Percentiles rank a stretch among this genome's conserved stretches.
These are phyloP conservation scores for Yponomeuta plumbellus DNA, from an alignment of 2,888 invertebrate species.

Conservation along the genomic window DNA sequence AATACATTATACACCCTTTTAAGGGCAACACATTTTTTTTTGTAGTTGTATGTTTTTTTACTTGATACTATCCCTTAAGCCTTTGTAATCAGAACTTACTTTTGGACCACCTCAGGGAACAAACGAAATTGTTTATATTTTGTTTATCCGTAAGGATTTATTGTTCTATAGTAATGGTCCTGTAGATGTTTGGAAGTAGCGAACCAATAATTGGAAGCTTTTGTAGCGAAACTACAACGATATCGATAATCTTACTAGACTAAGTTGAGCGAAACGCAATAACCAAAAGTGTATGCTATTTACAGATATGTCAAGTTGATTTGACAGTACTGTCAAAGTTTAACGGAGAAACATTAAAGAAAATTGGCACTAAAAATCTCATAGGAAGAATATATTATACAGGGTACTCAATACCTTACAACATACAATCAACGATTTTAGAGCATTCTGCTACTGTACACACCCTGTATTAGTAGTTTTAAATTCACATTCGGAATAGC, in stretches of 20 bases:
- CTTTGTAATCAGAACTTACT: too few species aligned
- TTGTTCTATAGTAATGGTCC: too few species aligned
- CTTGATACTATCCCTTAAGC: too few species aligned
- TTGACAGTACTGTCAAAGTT: neutral
- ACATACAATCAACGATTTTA: neutral
- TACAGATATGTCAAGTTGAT: neutral
- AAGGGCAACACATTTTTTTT: too few species aligned
- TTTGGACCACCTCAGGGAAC: too few species aligned
- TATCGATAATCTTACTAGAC: neutral
- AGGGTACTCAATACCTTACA: neutral
- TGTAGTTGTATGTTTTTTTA: too few species aligned
- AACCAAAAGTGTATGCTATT: neutral
- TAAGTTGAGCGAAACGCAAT: neutral
- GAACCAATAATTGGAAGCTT: too few species aligned
- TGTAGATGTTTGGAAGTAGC: too few species aligned
- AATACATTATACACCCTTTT: too few species aligned
- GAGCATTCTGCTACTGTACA: neutral
- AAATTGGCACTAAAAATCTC: conserved; percentile 33
- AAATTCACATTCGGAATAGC: neutral
- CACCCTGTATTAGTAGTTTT: neutral
- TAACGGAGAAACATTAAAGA: conserved; percentile 17
- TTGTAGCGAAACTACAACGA: neutral
- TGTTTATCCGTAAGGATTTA: too few species aligned
- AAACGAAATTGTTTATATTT: too few species aligned
- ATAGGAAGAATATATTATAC: conserved; percentile 24